Conservation (phyloP, 2,113 vertebrate genomes). For the Tetraodon nigroviridis region DNA sequence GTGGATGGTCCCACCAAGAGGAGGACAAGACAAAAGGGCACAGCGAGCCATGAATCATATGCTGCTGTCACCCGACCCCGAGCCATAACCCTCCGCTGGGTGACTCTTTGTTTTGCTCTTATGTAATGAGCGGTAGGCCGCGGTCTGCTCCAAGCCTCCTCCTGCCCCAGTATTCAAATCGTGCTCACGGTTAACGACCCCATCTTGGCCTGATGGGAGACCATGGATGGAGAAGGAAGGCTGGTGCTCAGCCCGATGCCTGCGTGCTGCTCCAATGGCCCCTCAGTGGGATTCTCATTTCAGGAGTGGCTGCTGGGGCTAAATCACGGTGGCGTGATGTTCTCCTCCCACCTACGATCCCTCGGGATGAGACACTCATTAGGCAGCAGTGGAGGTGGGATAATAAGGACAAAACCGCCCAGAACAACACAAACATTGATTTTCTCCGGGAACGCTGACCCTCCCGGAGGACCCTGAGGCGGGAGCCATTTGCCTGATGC, state of each 20-base stretch:
- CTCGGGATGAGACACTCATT: constrained; percentile 38
- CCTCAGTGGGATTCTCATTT: constrained; percentile 34
- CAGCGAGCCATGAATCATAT: constrained; percentile 71
- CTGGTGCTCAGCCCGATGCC: constrained; percentile 19
- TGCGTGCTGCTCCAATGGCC: constrained; percentile 31
- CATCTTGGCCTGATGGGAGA: constrained; percentile 12
- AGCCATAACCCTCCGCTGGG: constrained; percentile 63
- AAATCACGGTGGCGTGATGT: constrained; percentile 37
- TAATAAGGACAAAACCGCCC: constrained; percentile 50
- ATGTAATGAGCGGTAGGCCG: constrained; percentile 57
- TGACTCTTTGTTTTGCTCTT: constrained; percentile 68
- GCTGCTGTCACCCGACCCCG: constrained; percentile 68
- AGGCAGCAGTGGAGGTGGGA: constrained; percentile 34
- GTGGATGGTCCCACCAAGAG: constrained; percentile 60
- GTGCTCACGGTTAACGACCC: constrained; percentile 34
- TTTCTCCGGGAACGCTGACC: constrained; percentile 23
- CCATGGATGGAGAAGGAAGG: constrained; percentile 5
- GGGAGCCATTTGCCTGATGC: constrained; percentile 44
- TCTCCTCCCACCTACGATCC: constrained; percentile 17
- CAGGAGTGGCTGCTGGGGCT: constrained; percentile 31
- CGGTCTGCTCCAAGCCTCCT: constrained; percentile 53
- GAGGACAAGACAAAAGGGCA: constrained; percentile 68
- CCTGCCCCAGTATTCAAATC: constrained; percentile 55
- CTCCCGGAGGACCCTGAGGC: constrained; percentile 36
- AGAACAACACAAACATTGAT: constrained; percentile 48